Base-by-base conservation (phyloP, 2,113 vertebrate genomes). In the Promerops cafer region DNA sequence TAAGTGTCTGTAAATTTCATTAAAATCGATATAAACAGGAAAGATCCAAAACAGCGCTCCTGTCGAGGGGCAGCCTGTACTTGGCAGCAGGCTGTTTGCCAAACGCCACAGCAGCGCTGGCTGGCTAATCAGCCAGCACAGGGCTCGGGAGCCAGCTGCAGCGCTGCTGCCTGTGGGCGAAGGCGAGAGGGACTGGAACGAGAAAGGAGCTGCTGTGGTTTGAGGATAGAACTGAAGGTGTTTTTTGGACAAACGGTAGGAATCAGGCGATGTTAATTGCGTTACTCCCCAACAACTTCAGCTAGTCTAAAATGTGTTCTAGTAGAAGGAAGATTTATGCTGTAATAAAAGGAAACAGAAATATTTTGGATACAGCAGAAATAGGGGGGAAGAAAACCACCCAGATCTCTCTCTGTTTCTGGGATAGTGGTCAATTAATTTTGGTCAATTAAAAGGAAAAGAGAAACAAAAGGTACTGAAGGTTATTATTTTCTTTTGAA, bases 401-500 rank as follows among this genome's bases (percentile, higher is more conserved):
- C 3, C 26, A 26, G 60, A 21, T 10, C 8, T 80, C 24, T 12
- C 5, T 3, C 11, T 33, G 2, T 72, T 69, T 80, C 42, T 35
- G 31, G 24, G 11, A 37, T 2, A 31, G 1, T 64, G 8, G 12
- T 1, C 8, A n/a, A n/a, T n/a, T n/a, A n/a, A n/a, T n/a, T n/a
- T n/a, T n/a, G n/a, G n/a, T 35, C 27, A 60, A 8, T 21, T 53
- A 15, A 70, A 91, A 77, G 2, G 35, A 21, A 71, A 71, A 54
- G 19, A 54, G 27, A 92, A 84, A 44, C 3, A 42, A 60, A 84
- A 44, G 3, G 2, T 61, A 23, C 8, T 17, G 9, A 39, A 50
- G 2, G 3, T 21, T 85, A 14, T 53, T 57, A 16, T 53, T 69
- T 33, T 54, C 2, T 72, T 68, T 49, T 57, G 49, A 39, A 57